Base-by-base conservation (phyloP, 2,797 vertebrate genomes). In the Sebastiscus albofasciatus region DNA sequence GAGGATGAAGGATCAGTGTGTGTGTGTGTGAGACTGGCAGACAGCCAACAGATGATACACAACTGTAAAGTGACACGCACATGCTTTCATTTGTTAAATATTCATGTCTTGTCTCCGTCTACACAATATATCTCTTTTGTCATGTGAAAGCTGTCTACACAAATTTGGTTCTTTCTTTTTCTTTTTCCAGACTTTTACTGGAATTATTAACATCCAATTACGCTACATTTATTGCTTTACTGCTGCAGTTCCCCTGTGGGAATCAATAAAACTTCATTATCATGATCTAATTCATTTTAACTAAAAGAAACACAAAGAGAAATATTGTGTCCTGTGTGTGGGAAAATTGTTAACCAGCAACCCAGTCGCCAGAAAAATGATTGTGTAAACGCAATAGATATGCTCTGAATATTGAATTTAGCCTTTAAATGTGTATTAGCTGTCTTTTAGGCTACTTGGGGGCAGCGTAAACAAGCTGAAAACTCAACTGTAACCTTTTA, bases 61-160 rank as follows among this genome's bases (percentile, higher is more conserved):
- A 18, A 81, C 67, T 76, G 74, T 84, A 84, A 75, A 76, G 1
- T 56, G 61, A 81, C 56, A 39, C 27, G 42, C 24, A 61, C 49
- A 31, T 8, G 11, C 18, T 18, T 31, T 61, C 11, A 55, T 68
- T 77, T 77, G 34, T 67, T 29, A 14, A 55, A 13, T 34, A 46
- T 18, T 46, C 42, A 46, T 46, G 27, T 68, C 7, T 16, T 9
- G 8, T 52, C 54, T 65, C 29, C 1, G 1, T 54, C 55, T 11
- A 2, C 8, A 11, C 31, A 9, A 1, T 5, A 36, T 6, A 0
- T 42, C n/a, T 58, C 12, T 66, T 59, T 49, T 62, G 59, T 65
- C 33, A 27, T 1, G 7, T 24, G 11, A 34, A 49, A 65, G 24
- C n/a, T 2, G 20, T 49, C 4, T 5, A 13, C 18, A 46, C 16